Conservation (phyloP, 2,113 vertebrate species). For the Ailurus styani region DNA sequence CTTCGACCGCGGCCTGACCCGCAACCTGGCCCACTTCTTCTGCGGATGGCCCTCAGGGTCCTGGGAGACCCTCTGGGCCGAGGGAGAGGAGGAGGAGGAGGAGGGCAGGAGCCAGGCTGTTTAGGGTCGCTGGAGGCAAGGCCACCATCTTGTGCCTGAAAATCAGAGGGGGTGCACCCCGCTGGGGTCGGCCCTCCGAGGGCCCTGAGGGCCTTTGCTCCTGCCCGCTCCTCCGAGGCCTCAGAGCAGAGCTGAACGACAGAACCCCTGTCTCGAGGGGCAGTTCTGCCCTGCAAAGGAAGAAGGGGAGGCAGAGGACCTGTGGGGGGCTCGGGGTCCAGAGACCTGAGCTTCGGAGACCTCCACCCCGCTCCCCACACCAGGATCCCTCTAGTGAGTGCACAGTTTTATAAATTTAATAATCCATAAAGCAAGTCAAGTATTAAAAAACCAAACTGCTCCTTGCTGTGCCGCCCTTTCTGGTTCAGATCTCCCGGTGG, state of each 20-base stretch:
- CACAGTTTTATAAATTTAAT: slow-evolving; percentile 64
- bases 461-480: neutral
- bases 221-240: neutral
- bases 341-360: neutral
- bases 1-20: slow-evolving; percentile 90
- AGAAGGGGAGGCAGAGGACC: neutral
- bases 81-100: slow-evolving; percentile 78
- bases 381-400: neutral
- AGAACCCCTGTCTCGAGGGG: neutral
- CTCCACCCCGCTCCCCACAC: neutral
- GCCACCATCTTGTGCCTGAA: neutral
- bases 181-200: no score
- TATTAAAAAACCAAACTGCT: slow-evolving; percentile 42
- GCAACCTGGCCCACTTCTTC: slow-evolving; percentile 95
- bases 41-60: slow-evolving; percentile 85
- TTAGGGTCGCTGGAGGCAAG: neutral
- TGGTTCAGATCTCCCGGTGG: neutral
- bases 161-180: neutral
- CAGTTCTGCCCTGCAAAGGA: neutral
- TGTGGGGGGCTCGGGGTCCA: accelerated
- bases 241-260: neutral
- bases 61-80: slow-evolving; percentile 93
- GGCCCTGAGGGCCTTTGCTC: neutral
- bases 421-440: slow-evolving; percentile 42
- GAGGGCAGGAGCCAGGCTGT: slow-evolving; percentile 39